Percentiles rank a stretch among this genome's conserved stretches.
Conservation (phyloP, 1,140 invertebrate genomes). For the Anastatus disparis region DNA sequence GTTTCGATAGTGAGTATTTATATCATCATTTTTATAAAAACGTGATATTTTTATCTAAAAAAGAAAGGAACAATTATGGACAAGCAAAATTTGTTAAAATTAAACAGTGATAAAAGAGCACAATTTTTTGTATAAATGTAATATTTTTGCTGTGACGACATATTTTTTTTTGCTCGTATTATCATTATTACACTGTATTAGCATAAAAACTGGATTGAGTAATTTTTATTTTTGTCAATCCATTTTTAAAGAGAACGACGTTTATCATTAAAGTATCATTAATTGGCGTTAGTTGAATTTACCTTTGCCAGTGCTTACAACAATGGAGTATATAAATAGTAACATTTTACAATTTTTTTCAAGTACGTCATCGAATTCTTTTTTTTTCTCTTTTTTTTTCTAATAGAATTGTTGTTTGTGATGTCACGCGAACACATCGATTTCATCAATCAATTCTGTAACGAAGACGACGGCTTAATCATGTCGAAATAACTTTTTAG, state of each 20-base stretch:
- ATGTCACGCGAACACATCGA: not conserved
- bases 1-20: conserved; percentile 89
- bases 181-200: no score
- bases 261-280: no score
- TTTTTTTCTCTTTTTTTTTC: no score
- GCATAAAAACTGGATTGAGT: not conserved
- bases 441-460: not conserved
- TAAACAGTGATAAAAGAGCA: not conserved
- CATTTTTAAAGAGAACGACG: no score
- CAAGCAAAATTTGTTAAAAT: conserved; percentile 33
- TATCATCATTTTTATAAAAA: no score
- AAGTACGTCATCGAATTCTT: not conserved
- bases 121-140: conserved; percentile 10
- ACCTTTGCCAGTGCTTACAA: no score
- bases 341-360: not conserved
- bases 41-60: no score
- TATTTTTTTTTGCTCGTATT: conserved; percentile 12
- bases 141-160: conserved; percentile 1
- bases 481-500: conserved; percentile 10
- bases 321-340: no score
- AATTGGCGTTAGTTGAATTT: no score
- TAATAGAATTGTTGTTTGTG: not conserved
- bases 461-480: no score
- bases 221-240: no score
- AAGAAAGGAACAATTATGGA: no score